A percentile compares a stretch with the other conserved stretches of the same genome.
Conservation (phyloP, 2,797 vertebrate species). For the Enteromius fasciolatus region DNA sequence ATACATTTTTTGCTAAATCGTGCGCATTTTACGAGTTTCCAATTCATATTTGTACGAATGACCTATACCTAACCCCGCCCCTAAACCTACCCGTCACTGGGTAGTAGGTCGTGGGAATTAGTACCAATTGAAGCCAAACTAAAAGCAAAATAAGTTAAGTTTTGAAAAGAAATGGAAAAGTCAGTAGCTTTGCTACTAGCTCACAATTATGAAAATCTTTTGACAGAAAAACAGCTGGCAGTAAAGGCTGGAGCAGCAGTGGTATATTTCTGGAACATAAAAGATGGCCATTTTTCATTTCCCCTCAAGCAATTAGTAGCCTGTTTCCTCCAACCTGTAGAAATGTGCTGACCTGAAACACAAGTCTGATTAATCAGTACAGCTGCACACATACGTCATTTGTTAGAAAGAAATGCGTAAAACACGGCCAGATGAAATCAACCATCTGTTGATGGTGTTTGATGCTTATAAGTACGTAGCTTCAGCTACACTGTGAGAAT, state of each 20-base stretch:
- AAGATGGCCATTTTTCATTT: slow-evolving; percentile 29
- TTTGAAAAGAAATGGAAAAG: not conserved
- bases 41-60: no score
- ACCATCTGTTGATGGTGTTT: slow-evolving; percentile 39
- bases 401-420: slow-evolving; percentile 5
- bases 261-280: slow-evolving; percentile 6
- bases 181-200: not conserved
- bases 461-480: slow-evolving; percentile 21
- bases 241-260: not conserved
- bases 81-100: no score
- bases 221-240: not conserved
- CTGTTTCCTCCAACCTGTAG: slow-evolving; percentile 31
- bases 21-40: no score
- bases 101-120: no score
- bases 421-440: slow-evolving; percentile 19
- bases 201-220: not conserved
- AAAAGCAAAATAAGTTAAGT: no score
- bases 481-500: slow-evolving; percentile 15
- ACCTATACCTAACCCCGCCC: no score
- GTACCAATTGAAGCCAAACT: no score
- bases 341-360: slow-evolving; percentile 38
- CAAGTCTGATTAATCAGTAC: slow-evolving; percentile 22
- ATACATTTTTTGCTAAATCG: no score
- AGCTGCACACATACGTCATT: slow-evolving; percentile 27
- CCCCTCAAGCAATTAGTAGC: slow-evolving; percentile 27